Percentiles rank a stretch among this genome's conserved stretches.
Conservation (phyloP, 2,797 vertebrate species). For the Gila robusta region DNA sequence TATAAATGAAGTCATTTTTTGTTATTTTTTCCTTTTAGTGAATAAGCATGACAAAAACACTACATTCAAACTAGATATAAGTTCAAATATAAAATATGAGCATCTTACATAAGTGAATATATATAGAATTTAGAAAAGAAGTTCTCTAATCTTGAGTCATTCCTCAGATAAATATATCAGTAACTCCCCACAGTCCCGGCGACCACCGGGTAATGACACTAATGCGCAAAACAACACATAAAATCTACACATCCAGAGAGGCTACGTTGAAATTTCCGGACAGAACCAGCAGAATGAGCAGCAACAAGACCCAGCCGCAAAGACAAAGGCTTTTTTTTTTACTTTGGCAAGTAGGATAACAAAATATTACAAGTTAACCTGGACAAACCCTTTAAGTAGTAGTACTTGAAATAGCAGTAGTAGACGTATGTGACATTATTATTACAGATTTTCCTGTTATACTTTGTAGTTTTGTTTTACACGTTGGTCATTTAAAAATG, state of each 20-base stretch:
- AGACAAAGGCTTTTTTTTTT: slow-evolving; percentile 84
- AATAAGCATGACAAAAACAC: slow-evolving; percentile 84
- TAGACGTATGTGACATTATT: slow-evolving; percentile 77
- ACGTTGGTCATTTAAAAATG: slow-evolving; percentile 71
- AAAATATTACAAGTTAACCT: slow-evolving; percentile 86
- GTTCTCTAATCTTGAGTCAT: slow-evolving; percentile 78
- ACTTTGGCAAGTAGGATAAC: slow-evolving; percentile 94
- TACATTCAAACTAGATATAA: slow-evolving; percentile 88
- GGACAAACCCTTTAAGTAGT: slow-evolving; percentile 86
- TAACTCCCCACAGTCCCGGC: slow-evolving; percentile 77
- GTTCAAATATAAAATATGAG: slow-evolving; percentile 87
- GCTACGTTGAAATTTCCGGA: slow-evolving; percentile 65
- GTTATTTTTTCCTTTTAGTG: slow-evolving; percentile 71
- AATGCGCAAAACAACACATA: slow-evolving; percentile 69
- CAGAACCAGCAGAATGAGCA: slow-evolving; percentile 74
- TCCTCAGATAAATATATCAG: slow-evolving; percentile 84
- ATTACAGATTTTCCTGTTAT: slow-evolving; percentile 76
- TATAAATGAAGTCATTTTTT: slow-evolving; percentile 78
- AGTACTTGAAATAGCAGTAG: slow-evolving; percentile 89
- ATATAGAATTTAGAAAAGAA: slow-evolving; percentile 77
- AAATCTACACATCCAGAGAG: slow-evolving; percentile 69
- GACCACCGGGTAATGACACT: slow-evolving; percentile 69
- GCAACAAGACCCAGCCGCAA: slow-evolving; percentile 79
- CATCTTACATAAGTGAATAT: slow-evolving; percentile 81
- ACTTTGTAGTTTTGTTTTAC: slow-evolving; percentile 62